Conservation (phyloP, 2,888 invertebrate genomes). For the Chalcosyrphus nemorum region DNA sequence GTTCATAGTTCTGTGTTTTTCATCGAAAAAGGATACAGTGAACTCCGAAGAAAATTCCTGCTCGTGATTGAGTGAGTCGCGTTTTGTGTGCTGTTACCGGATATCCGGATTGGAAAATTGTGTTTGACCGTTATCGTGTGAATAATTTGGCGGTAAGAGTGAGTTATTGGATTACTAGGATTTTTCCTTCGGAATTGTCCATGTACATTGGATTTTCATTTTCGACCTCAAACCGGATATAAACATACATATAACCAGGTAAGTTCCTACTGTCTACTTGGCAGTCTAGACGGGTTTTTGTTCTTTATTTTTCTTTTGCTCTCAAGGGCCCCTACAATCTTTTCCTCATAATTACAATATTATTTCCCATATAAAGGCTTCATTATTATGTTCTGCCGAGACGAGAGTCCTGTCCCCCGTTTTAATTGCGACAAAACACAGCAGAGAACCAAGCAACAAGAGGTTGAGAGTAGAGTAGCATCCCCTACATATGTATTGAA, state of each 20-base stretch:
- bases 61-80: slow-evolving; percentile 55
- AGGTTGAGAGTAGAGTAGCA: slow-evolving; percentile 13
- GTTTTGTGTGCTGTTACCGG: slow-evolving; percentile 50
- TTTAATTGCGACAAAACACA: slow-evolving; percentile 11
- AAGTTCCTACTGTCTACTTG: slow-evolving; percentile 47
- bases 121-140: slow-evolving; percentile 43
- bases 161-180: slow-evolving; percentile 24
- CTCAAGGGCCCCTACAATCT: slow-evolving; percentile 27
- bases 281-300: slow-evolving; percentile 56
- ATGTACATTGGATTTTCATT: slow-evolving; percentile 16
- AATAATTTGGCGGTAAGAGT: slow-evolving; percentile 53
- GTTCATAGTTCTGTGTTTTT: slow-evolving; percentile 2
- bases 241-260: slow-evolving; percentile 37
- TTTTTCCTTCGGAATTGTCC: not conserved
- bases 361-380: slow-evolving; percentile 18
- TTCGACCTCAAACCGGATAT: slow-evolving; percentile 50
- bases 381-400: slow-evolving; percentile 8
- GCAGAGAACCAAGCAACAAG: slow-evolving; percentile 31
- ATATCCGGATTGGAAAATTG: slow-evolving; percentile 58
- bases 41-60: not conserved
- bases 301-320: no score
- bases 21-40: not conserved
- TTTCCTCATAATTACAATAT: slow-evolving; percentile 39
- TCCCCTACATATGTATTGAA: slow-evolving; percentile 12
- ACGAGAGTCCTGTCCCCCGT: slow-evolving; percentile 11